These are phyloP conservation scores for Neodiprion pinetum DNA, from an alignment of 1,140 invertebrate genomes.

Conservation along the genomic window DNA sequence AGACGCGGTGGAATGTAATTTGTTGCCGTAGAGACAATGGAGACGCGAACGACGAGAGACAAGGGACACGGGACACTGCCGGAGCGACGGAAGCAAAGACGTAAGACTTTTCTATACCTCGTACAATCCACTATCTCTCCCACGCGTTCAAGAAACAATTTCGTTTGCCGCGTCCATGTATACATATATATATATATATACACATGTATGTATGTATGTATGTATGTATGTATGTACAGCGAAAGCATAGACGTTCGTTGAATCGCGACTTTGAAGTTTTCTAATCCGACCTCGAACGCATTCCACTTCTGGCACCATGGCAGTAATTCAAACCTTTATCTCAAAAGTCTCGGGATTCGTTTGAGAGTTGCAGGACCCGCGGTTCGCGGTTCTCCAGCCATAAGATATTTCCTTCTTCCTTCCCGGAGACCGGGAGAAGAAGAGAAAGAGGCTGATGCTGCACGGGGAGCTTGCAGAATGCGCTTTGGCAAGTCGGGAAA, in stretches of 20 bases:
- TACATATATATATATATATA: background rate
- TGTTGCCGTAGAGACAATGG: constrained; percentile 38
- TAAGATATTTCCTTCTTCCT: background rate
- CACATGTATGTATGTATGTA: too few species aligned
- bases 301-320: background rate
- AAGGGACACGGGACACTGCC: constrained; percentile 44
- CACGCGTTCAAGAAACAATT: constrained; percentile 49
- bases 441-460: too few species aligned
- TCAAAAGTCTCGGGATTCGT: constrained; percentile 1
- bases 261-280: constrained; percentile 7
- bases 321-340: constrained; percentile 7
- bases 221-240: too few species aligned
- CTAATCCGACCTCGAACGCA: constrained; percentile 3
- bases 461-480: too few species aligned
- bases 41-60: constrained; percentile 35
- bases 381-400: background rate
- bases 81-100: constrained; percentile 17
- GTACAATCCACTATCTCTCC: background rate
- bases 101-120: constrained; percentile 10
- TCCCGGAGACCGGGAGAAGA: too few species aligned
- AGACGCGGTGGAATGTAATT: constrained; percentile 51
- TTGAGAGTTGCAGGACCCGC: background rate
- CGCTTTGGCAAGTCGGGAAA: constrained; percentile 22
- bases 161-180: constrained; percentile 47
- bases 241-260: background rate